Conservation (phyloP, 2,888 invertebrate genomes). For the Eristalinus aeneus region DNA sequence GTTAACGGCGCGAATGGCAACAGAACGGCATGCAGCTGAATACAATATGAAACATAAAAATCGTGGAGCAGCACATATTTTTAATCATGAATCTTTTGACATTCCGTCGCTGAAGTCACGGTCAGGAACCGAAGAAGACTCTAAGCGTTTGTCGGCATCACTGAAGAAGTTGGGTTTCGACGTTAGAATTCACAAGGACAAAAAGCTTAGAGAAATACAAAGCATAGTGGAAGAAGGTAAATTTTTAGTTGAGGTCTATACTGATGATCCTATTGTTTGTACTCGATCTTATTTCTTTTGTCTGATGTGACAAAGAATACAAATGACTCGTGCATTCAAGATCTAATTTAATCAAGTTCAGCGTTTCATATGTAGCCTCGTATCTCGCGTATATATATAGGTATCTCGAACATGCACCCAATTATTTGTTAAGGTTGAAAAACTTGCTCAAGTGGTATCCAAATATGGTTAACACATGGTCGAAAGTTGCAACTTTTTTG, state of each 20-base stretch:
- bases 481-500: not conserved
- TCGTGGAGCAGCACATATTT: conserved; percentile 92
- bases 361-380: too few species aligned
- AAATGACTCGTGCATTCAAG: too few species aligned
- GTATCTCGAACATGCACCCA: not conserved
- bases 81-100: conserved; percentile 93
- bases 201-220: conserved; percentile 86
- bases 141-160: conserved; percentile 86
- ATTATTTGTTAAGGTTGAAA: not conserved
- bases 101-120: conserved; percentile 87
- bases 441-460: not conserved
- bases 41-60: conserved; percentile 93
- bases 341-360: too few species aligned
- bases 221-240: conserved; percentile 83
- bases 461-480: not conserved
- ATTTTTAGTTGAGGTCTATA: too few species aligned
- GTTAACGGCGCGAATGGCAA: conserved; percentile 84
- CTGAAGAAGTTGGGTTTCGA: conserved; percentile 87
- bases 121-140: conserved; percentile 93
- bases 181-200: conserved; percentile 87
- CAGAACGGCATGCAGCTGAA: conserved; percentile 86
- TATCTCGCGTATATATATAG: not conserved
- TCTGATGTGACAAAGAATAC: not conserved
- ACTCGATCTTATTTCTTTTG: not conserved
- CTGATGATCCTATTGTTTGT: not conserved